These are phyloP conservation scores for Rhagonycha lutea DNA, from an alignment of 2,888 invertebrate genomes.

Conservation along the genomic window DNA sequence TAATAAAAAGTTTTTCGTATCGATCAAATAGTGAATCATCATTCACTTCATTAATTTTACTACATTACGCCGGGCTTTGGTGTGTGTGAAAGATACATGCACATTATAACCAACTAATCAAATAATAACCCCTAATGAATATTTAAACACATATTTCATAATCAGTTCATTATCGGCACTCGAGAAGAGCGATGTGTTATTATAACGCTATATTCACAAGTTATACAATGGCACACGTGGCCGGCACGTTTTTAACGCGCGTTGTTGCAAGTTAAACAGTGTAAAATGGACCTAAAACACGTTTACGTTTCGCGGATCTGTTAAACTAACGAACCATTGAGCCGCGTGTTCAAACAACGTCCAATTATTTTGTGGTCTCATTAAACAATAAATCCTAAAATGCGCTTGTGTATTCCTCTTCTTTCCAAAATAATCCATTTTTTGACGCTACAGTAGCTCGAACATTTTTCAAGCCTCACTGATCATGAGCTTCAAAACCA, in stretches of 20 bases:
- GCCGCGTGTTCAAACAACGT: constrained; percentile 52
- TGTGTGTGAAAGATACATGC: neutral
- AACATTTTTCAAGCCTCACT: constrained; percentile 18
- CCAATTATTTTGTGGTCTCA: constrained; percentile 55
- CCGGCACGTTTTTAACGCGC: constrained; percentile 36
- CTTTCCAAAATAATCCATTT: constrained; percentile 25
- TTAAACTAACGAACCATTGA: constrained; percentile 51
- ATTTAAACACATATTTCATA: constrained; percentile 45
- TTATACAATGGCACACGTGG: constrained; percentile 38
- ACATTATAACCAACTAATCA: constrained; percentile 13
- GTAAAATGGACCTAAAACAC: constrained; percentile 45
- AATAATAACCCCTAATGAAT: constrained; percentile 37
- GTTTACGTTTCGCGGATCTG: constrained; percentile 40
- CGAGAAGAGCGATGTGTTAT: constrained; percentile 40
- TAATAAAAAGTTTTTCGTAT: neutral
- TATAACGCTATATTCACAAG: constrained; percentile 42
- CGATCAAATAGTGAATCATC: neutral
- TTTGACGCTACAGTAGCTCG: constrained; percentile 20
- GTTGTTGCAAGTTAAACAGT: constrained; percentile 39
- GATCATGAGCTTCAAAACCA: constrained; percentile 21
- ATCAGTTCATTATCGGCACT: constrained; percentile 34
- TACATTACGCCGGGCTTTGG: neutral
- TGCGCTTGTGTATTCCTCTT: constrained; percentile 17
- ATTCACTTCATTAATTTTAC: neutral
- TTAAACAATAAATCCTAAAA: constrained; percentile 46